Percentiles rank a stretch among this genome's conserved stretches.
These are phyloP conservation scores for Cynocephalus volans DNA, from an alignment of 2,113 vertebrate species.

Conservation along the genomic window DNA sequence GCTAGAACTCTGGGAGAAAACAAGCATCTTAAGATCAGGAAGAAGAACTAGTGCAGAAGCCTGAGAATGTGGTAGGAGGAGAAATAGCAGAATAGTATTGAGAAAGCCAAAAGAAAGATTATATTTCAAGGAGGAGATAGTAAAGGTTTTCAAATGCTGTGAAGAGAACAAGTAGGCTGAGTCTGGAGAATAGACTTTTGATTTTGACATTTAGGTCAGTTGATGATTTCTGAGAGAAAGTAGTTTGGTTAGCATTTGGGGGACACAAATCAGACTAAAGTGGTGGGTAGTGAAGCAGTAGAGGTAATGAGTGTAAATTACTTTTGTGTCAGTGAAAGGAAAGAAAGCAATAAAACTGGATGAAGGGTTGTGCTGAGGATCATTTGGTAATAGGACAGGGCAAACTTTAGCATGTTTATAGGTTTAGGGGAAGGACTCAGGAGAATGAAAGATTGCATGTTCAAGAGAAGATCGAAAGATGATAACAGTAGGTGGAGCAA, in stretches of 20 bases:
- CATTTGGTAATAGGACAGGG: neutral
- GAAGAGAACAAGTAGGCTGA: constrained; percentile 2
- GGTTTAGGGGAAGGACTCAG: neutral
- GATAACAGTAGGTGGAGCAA: constrained; percentile 2
- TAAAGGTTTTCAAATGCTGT: constrained; percentile 50
- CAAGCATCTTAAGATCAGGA: neutral
- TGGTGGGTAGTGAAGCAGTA: neutral
- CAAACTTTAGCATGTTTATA: constrained; percentile 32
- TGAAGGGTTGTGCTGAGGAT: neutral
- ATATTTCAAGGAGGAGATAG: constrained; percentile 4
- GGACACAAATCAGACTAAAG: neutral
- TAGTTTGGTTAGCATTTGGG: neutral
- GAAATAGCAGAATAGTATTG: neutral
- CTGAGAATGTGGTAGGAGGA: neutral
- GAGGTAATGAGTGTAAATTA: constrained; percentile 27
- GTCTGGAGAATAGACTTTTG: constrained; percentile 27
- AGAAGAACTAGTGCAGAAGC: neutral
- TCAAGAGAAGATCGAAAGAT: neutral
- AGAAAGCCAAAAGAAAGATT: constrained; percentile 2
- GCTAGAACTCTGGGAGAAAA: neutral
- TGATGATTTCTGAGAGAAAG: constrained; percentile 29
- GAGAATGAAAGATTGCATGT: neutral
- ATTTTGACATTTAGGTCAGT: neutral
- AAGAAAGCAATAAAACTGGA: constrained; percentile 46
- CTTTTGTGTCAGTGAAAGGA: constrained; percentile 21